phyloP scores from a whole-genome alignment of 2,797 vertebrate genomes.

The Hyperoplus lanceolatus region DNA sequence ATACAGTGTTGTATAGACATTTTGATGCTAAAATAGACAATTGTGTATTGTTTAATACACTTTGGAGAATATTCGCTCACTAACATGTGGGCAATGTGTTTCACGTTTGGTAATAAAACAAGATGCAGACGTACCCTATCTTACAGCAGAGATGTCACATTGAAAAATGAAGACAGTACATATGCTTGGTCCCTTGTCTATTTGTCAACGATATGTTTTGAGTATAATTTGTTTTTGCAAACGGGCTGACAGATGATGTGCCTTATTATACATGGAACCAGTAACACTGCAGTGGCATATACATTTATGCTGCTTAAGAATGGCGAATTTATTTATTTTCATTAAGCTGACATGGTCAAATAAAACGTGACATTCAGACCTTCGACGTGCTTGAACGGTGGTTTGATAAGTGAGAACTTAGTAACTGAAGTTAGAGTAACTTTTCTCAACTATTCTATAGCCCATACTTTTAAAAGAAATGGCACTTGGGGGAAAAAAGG shows the following conservation, averaged over 20 bases:
- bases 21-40: no score
- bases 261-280: background rate
- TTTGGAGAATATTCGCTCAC: background rate
- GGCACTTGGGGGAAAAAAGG: background rate
- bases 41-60: background rate
- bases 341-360: slow-evolving; percentile 11
- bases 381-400: slow-evolving; percentile 10
- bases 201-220: slow-evolving; percentile 19
- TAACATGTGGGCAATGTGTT: background rate
- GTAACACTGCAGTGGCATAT: background rate
- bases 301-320: slow-evolving; percentile 27
- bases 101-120: slow-evolving; percentile 5
- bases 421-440: slow-evolving; percentile 26
- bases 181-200: background rate
- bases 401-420: slow-evolving; percentile 3
- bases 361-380: background rate
- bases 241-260: slow-evolving; percentile 4
- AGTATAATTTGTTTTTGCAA: slow-evolving; percentile 10
- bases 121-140: background rate
- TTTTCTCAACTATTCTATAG: slow-evolving; percentile 19
- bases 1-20: no score
- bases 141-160: background rate
- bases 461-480: background rate
- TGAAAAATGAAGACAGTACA: slow-evolving; percentile 3
- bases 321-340: background rate